A percentile compares a stretch with the other conserved stretches of the same genome.
Evolutionary conservation across 1,140 invertebrate species (phyloP).

Genomic region (Drosophila eugracilis): DNA sequence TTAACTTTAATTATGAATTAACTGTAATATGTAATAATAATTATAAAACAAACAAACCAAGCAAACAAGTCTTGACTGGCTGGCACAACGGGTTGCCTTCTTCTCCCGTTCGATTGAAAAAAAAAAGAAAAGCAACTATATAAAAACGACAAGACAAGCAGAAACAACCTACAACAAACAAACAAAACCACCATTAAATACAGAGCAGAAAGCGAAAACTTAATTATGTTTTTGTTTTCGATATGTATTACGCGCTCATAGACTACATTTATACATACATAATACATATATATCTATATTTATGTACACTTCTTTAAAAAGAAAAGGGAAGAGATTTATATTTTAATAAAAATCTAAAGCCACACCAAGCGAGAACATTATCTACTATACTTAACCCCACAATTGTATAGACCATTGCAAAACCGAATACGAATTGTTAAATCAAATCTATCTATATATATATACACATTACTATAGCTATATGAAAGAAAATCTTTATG

Average conservation of each 20-base stretch:
- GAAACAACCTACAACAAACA: constrained; percentile 49
- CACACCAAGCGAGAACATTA: constrained; percentile 27
- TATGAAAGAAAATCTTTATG: constrained; percentile 25
- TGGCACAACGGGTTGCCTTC: constrained; percentile 36
- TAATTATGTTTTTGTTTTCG: constrained; percentile 64
- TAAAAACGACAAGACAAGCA: constrained; percentile 22
- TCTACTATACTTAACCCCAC: constrained; percentile 38
- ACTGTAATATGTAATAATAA: constrained; percentile 79
- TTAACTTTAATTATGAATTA: constrained; percentile 80
- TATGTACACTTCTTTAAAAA: constrained; percentile 45
- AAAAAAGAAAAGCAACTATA: constrained; percentile 25
- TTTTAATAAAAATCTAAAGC: constrained; percentile 72
- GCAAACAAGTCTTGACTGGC: constrained; percentile 48
- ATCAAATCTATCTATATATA: constrained; percentile 49
- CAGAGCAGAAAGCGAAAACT: constrained; percentile 35
- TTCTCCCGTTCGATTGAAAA: constrained; percentile 35
- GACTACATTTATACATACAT: constrained; percentile 50
- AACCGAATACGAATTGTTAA: constrained; percentile 53
- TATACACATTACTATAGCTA: constrained; percentile 47
- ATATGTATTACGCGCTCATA: constrained; percentile 74
- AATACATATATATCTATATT: constrained; percentile 48
- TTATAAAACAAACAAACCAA: constrained; percentile 46
- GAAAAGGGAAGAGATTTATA: constrained; percentile 66
- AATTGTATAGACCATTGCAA: constrained; percentile 47
- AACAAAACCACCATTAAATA: constrained; percentile 75